phyloP scores from a whole-genome alignment of 2,888 invertebrate species.

The Tinea pellionella region DNA sequence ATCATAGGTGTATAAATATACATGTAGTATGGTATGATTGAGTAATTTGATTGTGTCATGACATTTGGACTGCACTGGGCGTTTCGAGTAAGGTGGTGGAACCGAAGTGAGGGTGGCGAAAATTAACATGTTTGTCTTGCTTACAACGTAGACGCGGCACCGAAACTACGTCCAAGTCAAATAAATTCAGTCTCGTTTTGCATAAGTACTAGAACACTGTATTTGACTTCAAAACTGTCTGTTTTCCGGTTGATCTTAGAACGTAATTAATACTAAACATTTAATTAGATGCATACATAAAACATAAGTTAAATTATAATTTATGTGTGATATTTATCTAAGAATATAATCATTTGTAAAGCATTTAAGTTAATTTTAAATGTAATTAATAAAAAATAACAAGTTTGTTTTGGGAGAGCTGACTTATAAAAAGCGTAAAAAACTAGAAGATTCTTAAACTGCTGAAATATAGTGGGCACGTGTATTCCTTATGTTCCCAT shows the following conservation, averaged over 20 bases:
- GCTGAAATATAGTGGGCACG: too few relatives aligned
- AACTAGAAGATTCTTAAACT: too few relatives aligned
- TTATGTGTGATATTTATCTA: not conserved
- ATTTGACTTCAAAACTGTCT: conserved; percentile 49
- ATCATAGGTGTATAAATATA: not conserved
- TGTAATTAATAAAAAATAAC: too few relatives aligned
- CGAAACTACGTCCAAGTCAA: conserved; percentile 64
- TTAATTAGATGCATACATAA: conserved; percentile 24
- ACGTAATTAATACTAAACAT: conserved; percentile 54
- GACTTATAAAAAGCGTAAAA: too few relatives aligned
- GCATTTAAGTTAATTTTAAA: too few relatives aligned
- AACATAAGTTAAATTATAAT: conserved; percentile 20
- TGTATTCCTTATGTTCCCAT: too few relatives aligned
- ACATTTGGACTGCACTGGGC: not conserved
- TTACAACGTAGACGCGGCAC: conserved; percentile 61
- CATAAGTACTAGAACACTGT: conserved; percentile 49
- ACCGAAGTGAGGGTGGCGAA: conserved; percentile 32
- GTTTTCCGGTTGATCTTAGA: conserved; percentile 19
- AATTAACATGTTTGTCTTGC: conserved; percentile 68
- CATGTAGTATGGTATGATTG: too few relatives aligned
- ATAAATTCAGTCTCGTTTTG: conserved; percentile 63
- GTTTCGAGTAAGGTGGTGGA: conserved; percentile 17
- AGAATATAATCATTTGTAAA: too few relatives aligned
- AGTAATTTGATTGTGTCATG: conserved; percentile 17
- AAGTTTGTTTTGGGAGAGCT: too few relatives aligned